Evolutionary conservation across 2,888 invertebrate genomes (phyloP), one percentile per base, ranked within the genome.

Genomic region (Julus scanicus): DNA sequence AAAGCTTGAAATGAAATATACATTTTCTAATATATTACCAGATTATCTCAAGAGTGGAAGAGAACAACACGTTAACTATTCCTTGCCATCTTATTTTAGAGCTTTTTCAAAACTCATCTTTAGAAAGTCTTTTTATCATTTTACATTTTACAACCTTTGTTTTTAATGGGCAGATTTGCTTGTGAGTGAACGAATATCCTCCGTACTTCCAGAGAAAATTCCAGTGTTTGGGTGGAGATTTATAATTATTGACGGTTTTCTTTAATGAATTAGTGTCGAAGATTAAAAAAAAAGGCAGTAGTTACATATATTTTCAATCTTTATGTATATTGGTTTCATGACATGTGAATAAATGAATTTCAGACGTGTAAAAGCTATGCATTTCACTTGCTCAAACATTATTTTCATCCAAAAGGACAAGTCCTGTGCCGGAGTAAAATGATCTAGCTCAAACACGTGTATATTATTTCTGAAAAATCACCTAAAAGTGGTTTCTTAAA

Each of bases 271-370:
- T 37, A 80, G 80, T 37, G 37, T 9, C 37, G 13, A 29, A 80
- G 71, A n/a, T 71, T 29, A 53, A 80, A 80, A 37, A 80, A 80
- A 37, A 80, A 80, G 37, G 80, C 37, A 37, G 37, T 80, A 80
- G 80, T 80, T 80, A 80, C 13, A 80, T 80, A 80, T 80, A 80
- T 80, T 80, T 80, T 80, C 80, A 80, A 80, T 80, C 80, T 80
- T 80, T 80, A 13, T 80, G 80, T 80, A 80, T 80, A 80, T 80
- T 80, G 80, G 37, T 80, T 80, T 80, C 80, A 20, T 80, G 80
- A 29, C 80, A 29, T 80, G 80, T 80, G 80, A 80, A 80, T 80
- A 80, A 80, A 80, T 13, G 80, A 80, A 80, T 80, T 80, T 80
- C 29, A 29, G 80, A 80, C 80, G 37, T 80, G 37, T 9, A 80